phyloP scores from a whole-genome alignment of 2,797 vertebrate genomes.

The Gymnocypris eckloni region DNA sequence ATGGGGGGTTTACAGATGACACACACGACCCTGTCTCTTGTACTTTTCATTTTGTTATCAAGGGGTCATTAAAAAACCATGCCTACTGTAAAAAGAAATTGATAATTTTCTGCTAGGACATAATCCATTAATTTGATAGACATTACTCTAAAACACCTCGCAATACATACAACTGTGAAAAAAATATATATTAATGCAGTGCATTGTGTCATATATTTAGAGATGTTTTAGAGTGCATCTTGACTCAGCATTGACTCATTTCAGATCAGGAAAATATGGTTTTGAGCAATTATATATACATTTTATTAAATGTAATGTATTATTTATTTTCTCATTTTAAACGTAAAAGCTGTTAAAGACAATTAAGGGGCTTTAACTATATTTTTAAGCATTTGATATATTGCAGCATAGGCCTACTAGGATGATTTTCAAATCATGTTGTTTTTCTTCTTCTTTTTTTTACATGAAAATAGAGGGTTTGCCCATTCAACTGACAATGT shows the following conservation, averaged over 20 bases:
- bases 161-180: background rate
- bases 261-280: background rate
- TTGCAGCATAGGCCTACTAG: background rate
- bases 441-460: background rate
- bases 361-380: background rate
- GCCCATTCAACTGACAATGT: background rate
- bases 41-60: constrained; percentile 18
- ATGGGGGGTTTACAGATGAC: constrained; percentile 25
- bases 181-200: background rate
- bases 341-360: background rate
- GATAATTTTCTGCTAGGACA: background rate
- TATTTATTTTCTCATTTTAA: background rate
- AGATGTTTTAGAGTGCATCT: background rate
- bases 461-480: background rate
- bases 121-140: background rate
- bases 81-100: background rate
- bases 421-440: background rate
- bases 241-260: background rate
- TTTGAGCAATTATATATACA: background rate
- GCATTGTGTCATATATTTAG: background rate
- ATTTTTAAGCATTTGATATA: background rate
- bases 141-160: too few species aligned
- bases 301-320: background rate
- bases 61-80: background rate
- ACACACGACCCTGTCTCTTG: background rate